Evolutionary conservation across 1,140 invertebrate genomes (phyloP), one percentile per base, ranked within the genome.

Genomic region (Trichomalopsis sarcophagae): DNA sequence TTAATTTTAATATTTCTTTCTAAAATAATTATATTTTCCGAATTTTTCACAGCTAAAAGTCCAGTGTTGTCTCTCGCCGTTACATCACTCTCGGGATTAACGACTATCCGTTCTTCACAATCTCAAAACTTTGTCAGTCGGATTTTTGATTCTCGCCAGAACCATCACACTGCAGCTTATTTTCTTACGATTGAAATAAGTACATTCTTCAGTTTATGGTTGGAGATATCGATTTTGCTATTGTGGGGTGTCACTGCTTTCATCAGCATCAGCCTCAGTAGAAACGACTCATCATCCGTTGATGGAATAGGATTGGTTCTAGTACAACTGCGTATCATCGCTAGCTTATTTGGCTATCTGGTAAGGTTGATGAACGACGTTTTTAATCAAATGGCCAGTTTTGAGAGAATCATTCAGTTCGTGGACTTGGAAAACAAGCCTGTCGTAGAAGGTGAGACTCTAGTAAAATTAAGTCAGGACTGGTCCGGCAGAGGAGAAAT

Each of bases 401-500:
- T 62, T 3, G 55, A 62, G 11, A 62, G 55, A n/a, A 62, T 62
- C 6, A 1, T 62, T 62, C 55, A 62, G 55, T 62, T 62, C 13
- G 21, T n/a, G 13, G 21, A 62, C 13, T n/a, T 62, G 55, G 55
- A 62, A 14, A 14, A 13, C 4, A 10, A 62, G 21, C 10, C 14
- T 30, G 23, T 2, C 4, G 5, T 23, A 2, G 30, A 73, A 27
- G 23, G 0, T 23, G 30, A 73, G 2, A 11, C 4, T 0, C 33
- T 83, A 14, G 88, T 84, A n/a, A 71, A 88, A 80, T 17, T 86
- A 33, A 94, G 95, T 1, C 89, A 92, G 17, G 92, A 93, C 66
- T 98, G 98, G 98, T 97, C 97, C 0, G 87, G 91, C 4, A 87
- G 94, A 33, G 97, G 97, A 6, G 89, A 92, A 81, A 94, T 98